Evolutionary conservation across 2,113 vertebrate species (phyloP), one percentile per base, ranked within the genome.

Genomic region (Muscicapa adusta): DNA sequence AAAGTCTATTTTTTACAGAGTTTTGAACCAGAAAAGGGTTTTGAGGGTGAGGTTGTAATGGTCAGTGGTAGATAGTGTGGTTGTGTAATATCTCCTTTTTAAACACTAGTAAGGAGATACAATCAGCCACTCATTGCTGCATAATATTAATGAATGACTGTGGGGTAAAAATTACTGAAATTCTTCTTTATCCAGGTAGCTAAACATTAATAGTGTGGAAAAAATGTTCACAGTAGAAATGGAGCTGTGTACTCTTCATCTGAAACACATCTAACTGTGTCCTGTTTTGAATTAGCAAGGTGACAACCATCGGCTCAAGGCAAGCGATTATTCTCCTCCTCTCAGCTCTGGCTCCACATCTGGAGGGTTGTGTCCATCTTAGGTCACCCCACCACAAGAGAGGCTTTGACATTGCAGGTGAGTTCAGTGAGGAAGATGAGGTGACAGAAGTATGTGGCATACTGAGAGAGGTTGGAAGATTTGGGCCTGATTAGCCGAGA

Each of bases 391-490:
- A 29, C 12, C 45, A 18, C 16, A 36, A 28, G 26, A 71, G 68
- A 72, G 14, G 40, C 7, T 66, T 70, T 48, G 38, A 63, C 14
- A 18, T 23, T 34, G 14, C 40, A 26, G 5, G 7, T 1, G 0
- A 93, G 26, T 38, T 75, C 31, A 53, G 47, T 34, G 43, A 5
- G 26, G 51, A 65, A 24, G 29, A 65, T n/a, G 4, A 34, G 15
- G 24, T 14, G 22, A 42, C 28, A 73, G 38, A 48, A 77, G 5
- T 8, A 40, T 6, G 5, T 54, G 25, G 14, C 36, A 62, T 19
- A 25, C 0, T 0, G 40, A 5, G 18, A 75, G 26, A 43, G 1
- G 10, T 5, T 68, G 48, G 65, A 60, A 50, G 42, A 50, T 10
- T 10, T 68, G 34, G 2, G 12, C 11, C 8, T 31, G 10, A 36